A percentile compares a stretch with the other conserved stretches of the same genome.
These are phyloP conservation scores for Leptinotarsa texana DNA, from an alignment of 1,140 invertebrate species.

Conservation along the genomic window DNA sequence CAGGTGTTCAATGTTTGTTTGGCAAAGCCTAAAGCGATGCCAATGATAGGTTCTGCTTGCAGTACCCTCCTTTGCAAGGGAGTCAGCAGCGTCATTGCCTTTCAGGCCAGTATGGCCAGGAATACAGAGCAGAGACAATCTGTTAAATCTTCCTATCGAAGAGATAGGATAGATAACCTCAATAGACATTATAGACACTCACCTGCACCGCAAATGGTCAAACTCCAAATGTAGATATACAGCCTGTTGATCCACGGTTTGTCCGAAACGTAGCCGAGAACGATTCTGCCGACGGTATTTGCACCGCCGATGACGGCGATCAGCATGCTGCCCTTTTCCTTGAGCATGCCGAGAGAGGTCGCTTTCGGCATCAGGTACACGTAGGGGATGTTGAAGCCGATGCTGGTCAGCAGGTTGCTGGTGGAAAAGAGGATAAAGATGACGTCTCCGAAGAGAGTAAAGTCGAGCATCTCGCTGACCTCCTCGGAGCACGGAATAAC, in stretches of 20 bases:
- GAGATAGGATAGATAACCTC: too few relatives aligned
- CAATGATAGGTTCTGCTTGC: too few relatives aligned
- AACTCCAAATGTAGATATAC: conserved; percentile 83
- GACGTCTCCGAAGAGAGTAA: conserved; percentile 80
- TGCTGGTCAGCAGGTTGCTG: conserved; percentile 94
- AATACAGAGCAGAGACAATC: too few relatives aligned
- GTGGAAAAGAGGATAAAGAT: conserved; percentile 89
- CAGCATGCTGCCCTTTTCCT: conserved; percentile 66
- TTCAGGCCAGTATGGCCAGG: too few relatives aligned
- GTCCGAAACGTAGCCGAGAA: conserved; percentile 84
- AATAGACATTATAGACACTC: conserved; percentile 49
- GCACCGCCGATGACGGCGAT: conserved; percentile 82
- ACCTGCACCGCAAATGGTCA: conserved; percentile 84
- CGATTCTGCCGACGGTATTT: conserved; percentile 85
- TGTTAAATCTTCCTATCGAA: too few relatives aligned
- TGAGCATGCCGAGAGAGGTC: conserved; percentile 61
- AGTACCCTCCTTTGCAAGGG: too few relatives aligned
- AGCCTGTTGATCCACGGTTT: conserved; percentile 87
- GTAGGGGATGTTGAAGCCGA: conserved; percentile 96
- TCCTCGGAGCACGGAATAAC: conserved; percentile 64
- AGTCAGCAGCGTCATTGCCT: too few relatives aligned
- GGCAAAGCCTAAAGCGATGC: too few relatives aligned
- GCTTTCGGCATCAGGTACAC: conserved; percentile 77
- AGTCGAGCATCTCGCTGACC: conserved; percentile 82
- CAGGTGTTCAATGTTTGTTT: too few relatives aligned